Evolutionary conservation across 1,140 invertebrate species (phyloP), one percentile per base, ranked within the genome.

Genomic region (Vanessa atalanta): DNA sequence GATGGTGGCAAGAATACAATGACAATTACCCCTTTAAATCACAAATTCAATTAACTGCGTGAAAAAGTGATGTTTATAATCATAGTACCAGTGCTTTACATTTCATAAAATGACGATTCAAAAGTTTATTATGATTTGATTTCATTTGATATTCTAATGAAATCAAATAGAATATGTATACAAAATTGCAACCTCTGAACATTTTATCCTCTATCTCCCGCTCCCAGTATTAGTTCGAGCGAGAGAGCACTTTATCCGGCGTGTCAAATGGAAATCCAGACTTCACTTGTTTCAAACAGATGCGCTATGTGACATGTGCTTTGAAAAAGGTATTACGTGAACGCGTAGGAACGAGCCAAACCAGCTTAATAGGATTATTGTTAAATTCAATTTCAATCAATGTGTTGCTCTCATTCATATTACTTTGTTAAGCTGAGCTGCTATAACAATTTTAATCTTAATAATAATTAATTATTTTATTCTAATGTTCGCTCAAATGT

Each of bases 221-320:
- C 55, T 23, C 16, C 8, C 26, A 53, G 14, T 47, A 37, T 47
- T 26, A 50, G 68, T 48, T 47, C 23, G 15, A 23, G 13, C 26
- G 47, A 47, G 68, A 70, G 47, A 47, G 8, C 57, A 70, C 47
- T 70, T 70, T 61, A 70, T 70, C 68, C 68, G 13, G 26, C 68
- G 43, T 70, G 68, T 70, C 68, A 70, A 70, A 70, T 50, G 55
- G 55, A 70, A 70, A 57, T 37, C 68, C 57, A 13, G 53, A 69
- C 55, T 69, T 69, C 51, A 60, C 43, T 69, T 37, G 57, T 61
- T 61, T 61, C 14, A 61, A 61, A 37, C 57, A 20, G 37, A 16
- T n/a, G 67, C 6, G 43, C 51, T 55, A 14, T 57, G 53, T 70
- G 68, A 70, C 68, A 47, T 60, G 67, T 57, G 43, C 67, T 60